Base-by-base conservation (phyloP, 1,140 invertebrate genomes). In the Sinella curviseta region DNA sequence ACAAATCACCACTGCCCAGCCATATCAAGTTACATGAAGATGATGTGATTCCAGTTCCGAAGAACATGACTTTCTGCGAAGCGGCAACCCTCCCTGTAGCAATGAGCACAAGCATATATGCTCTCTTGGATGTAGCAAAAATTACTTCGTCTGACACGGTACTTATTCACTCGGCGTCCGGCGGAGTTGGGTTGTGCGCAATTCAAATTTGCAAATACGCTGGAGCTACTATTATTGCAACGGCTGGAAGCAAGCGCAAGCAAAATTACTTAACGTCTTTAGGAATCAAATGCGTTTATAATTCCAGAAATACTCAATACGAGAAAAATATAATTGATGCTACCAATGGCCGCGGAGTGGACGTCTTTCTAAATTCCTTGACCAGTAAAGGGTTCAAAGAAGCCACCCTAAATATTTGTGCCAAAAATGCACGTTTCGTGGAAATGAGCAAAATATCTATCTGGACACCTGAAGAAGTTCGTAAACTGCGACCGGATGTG, bases 161-260 rank as follows among this genome's bases (percentile, higher is more conserved):
- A 30, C 26, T 74, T 8, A 26, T 74, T 20, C 70, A 74, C 24
- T 30, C 70, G 14, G 31, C 26, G 8, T 31, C 70, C 16, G 70
- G 70, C 17, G 70, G 70, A 12, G 70, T 74, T 2, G 70, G 70
- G 14, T 24, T 74, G 24, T 8, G 12, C 34, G 70, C 70, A 4
- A 33, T 74, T 33, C 26, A 74, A 24, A 74, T 74, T 74, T 65
- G 57, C 57, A 65, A 65, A 26, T n/a, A 65, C 4, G 26, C 24
- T 65, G 57, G 57, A 65, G 16, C 16, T n/a, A n/a, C 57, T 26
- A 26, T 65, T 4, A 65, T 65, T 12, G 39, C 39, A 12, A 65
- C 57, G 4, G 57, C 57, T 14, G 57, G 57, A 65, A 65, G 57
- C 24, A 65, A 65, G 16, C 16, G 57, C 8, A 65, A 65, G 26